These are phyloP conservation scores for Monodelphis domestica DNA, from an alignment of 2,797 vertebrate species.

Conservation along the genomic window DNA sequence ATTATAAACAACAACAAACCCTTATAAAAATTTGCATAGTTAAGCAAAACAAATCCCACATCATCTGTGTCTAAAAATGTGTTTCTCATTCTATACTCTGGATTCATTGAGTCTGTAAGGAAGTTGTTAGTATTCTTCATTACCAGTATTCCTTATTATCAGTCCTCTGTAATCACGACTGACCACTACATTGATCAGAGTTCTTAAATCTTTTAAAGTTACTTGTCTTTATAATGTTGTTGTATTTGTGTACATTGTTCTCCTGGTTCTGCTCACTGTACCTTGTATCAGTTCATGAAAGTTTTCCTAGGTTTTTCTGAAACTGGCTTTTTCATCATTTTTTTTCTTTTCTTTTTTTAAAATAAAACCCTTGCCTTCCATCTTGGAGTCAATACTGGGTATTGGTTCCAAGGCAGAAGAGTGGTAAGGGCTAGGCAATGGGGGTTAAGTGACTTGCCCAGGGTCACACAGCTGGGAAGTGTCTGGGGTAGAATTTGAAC, in stretches of 20 bases:
- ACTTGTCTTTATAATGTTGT: not conserved
- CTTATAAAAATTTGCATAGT: not conserved
- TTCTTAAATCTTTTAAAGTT: not conserved
- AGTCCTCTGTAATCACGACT: not conserved
- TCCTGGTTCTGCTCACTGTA: not conserved
- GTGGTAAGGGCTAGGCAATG: too few relatives aligned
- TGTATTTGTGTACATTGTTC: not conserved
- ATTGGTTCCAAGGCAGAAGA: too few relatives aligned
- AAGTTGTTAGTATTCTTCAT: not conserved
- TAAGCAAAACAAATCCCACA: not conserved
- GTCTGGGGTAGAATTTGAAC: too few relatives aligned
- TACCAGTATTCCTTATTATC: not conserved
- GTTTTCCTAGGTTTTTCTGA: not conserved
- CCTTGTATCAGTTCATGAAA: not conserved
- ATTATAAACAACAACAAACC: not conserved
- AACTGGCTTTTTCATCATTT: not conserved
- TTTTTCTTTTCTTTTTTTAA: too few relatives aligned
- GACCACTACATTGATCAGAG: not conserved
- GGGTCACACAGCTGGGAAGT: too few relatives aligned
- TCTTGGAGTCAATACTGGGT: too few relatives aligned
- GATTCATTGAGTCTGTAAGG: not conserved
- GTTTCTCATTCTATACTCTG: not conserved
- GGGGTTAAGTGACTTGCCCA: too few relatives aligned
- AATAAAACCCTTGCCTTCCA: too few relatives aligned
- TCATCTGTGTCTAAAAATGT: not conserved